A percentile compares a stretch with the other conserved stretches of the same genome.
These are phyloP conservation scores for Apamea epomidion DNA, from an alignment of 2,888 invertebrate species.

Conservation along the genomic window DNA sequence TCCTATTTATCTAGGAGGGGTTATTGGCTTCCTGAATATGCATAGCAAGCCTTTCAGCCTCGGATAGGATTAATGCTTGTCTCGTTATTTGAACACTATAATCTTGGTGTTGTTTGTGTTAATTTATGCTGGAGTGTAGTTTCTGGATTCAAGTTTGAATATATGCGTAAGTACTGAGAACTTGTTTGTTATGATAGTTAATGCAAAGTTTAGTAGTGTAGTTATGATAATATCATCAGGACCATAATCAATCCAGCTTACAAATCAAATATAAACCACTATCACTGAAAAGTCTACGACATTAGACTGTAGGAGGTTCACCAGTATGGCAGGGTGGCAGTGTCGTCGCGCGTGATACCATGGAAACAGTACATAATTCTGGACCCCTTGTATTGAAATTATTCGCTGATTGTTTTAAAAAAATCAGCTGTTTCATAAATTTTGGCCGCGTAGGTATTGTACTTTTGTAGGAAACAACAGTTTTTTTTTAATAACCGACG, in stretches of 20 bases:
- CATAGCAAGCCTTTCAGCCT: slow-evolving; percentile 67
- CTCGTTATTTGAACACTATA: slow-evolving; percentile 64
- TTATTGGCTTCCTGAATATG: slow-evolving; percentile 75
- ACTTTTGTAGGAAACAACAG: no score
- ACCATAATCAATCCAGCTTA: background rate
- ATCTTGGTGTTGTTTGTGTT: slow-evolving; percentile 60
- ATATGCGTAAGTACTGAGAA: slow-evolving; percentile 3
- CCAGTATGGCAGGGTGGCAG: background rate
- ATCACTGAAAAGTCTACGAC: background rate
- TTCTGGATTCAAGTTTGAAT: slow-evolving; percentile 14
- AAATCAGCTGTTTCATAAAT: no score
- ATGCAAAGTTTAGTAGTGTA: background rate
- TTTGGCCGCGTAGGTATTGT: no score
- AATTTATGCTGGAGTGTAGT: slow-evolving; percentile 49
- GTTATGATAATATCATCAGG: background rate
- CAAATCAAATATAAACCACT: background rate
- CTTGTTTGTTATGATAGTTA: slow-evolving; percentile 9
- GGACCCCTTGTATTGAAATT: background rate
- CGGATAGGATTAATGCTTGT: slow-evolving; percentile 66
- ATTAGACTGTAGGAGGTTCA: background rate
- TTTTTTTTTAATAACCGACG: no score
- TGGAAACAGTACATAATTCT: background rate
- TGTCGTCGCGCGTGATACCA: background rate
- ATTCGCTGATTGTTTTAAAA: no score
- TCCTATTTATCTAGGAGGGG: slow-evolving; percentile 80